Evolutionary conservation across 2,113 vertebrate genomes (phyloP).

Genomic region (Actenoides lindsayi): DNA sequence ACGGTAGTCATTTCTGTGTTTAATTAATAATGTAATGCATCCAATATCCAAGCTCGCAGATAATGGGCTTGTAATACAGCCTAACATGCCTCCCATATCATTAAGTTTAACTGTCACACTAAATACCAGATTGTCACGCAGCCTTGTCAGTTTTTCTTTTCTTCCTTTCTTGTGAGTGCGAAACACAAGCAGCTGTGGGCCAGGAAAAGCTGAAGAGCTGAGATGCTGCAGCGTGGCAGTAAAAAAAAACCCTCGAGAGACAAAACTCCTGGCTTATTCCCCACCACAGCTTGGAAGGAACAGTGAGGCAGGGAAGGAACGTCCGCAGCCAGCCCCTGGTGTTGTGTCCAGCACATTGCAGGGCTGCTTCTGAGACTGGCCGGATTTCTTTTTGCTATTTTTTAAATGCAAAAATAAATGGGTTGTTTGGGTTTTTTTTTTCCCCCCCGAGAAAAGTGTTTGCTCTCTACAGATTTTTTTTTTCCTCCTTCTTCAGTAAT

Average conservation of each 20-base stretch:
- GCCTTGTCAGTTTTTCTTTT: background rate
- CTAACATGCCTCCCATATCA: background rate
- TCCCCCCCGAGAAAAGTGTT: background rate
- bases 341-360: background rate
- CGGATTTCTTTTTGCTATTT: background rate
- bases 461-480: background rate
- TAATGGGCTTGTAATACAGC: conserved; percentile 25
- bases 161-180: background rate
- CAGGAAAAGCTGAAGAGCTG: background rate
- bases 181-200: background rate
- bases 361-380: background rate
- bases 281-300: background rate
- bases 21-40: conserved; percentile 23
- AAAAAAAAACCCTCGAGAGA: background rate
- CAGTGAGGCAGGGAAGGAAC: background rate
- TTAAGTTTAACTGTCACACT: conserved; percentile 21
- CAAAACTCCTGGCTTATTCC: background rate
- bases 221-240: conserved; percentile 2
- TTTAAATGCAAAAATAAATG: background rate
- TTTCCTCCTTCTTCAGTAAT: background rate
- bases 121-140: background rate
- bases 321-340: background rate
- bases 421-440: background rate
- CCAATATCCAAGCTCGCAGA: background rate
- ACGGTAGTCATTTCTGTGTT: background rate